phyloP scores from a whole-genome alignment of 2,113 vertebrate species.

The Chlorodrepanis virens region DNA sequence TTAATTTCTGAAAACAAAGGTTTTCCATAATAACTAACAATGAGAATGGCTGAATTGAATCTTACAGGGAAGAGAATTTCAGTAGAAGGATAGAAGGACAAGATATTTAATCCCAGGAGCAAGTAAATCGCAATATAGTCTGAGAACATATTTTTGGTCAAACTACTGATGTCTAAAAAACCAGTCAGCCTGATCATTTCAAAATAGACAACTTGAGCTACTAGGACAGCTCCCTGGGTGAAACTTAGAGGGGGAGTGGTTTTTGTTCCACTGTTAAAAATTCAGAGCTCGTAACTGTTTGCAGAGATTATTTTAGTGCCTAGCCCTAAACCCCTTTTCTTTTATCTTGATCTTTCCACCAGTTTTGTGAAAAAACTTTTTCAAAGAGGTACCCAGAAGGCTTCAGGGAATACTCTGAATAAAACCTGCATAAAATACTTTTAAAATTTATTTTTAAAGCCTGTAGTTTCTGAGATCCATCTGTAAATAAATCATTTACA shows the following conservation, averaged over 20 bases:
- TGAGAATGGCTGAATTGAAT: background rate
- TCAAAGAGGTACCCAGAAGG: background rate
- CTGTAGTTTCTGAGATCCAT: background rate
- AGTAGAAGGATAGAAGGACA: background rate
- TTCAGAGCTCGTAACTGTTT: background rate
- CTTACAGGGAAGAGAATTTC: background rate
- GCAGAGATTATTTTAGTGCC: background rate
- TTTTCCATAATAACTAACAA: background rate
- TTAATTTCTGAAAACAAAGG: background rate
- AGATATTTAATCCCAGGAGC: background rate
- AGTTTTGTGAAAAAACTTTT: background rate
- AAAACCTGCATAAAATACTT: background rate
- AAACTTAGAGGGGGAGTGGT: fast-evolving
- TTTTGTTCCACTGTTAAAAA: background rate
- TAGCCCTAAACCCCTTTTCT: background rate
- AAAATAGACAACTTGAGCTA: background rate
- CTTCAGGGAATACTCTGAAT: background rate
- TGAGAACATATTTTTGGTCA: background rate
- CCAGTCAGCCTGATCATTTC: background rate
- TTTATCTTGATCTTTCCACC: background rate
- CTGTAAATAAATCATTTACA: background rate
- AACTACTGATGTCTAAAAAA: background rate
- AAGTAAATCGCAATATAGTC: background rate
- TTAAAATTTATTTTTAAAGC: background rate
- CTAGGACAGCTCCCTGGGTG: background rate